Conservation (phyloP, 2,888 invertebrate species). For the Protonemura montana region DNA sequence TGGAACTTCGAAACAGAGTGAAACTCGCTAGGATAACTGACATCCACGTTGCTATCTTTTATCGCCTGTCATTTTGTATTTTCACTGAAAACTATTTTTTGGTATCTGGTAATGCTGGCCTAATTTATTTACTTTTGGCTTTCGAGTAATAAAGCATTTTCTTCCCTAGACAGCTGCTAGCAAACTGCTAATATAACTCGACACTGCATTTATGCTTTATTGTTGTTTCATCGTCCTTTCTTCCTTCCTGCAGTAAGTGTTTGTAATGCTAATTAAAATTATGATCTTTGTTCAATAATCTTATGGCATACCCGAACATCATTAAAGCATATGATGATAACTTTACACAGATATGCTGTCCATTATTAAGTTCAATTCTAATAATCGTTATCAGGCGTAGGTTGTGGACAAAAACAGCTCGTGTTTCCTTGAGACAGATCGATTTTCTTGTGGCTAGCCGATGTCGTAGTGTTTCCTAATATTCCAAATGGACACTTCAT, state of each 20-base stretch:
- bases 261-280: too few species aligned
- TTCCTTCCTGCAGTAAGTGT: too few species aligned
- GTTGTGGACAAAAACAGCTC: background rate
- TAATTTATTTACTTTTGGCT: background rate
- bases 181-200: too few species aligned
- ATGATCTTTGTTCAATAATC: too few species aligned
- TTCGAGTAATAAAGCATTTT: background rate
- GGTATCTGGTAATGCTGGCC: background rate
- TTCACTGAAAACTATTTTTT: too few species aligned
- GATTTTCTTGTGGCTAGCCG: background rate
- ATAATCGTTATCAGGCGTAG: background rate
- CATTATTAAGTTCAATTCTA: background rate
- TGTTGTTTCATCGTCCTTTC: too few species aligned
- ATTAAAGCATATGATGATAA: too few species aligned
- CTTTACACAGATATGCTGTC: too few species aligned
- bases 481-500: background rate
- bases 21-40: background rate
- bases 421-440: background rate
- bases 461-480: background rate
- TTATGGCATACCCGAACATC: too few species aligned
- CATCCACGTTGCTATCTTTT: background rate
- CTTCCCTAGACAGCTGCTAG: too few species aligned
- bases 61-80: background rate
- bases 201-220: too few species aligned
- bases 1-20: too few species aligned